Evolutionary conservation across 2,113 vertebrate genomes (phyloP).

Genomic region (Aramus guarauna): DNA sequence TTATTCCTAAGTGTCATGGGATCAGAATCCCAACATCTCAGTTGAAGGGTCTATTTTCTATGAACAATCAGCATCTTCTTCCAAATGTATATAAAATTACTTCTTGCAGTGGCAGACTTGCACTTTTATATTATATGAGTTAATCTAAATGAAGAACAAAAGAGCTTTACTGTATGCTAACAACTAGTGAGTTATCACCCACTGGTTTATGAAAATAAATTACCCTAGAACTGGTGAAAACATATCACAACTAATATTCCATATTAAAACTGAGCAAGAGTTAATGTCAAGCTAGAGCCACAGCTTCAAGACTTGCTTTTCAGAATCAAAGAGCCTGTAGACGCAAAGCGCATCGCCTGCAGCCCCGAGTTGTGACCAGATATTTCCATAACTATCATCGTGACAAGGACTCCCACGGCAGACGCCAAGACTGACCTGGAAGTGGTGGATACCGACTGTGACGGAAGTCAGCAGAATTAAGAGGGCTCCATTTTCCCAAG

Average conservation of each 20-base stretch:
- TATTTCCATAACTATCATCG: background rate
- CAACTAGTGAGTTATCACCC: background rate
- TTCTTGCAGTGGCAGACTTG: background rate
- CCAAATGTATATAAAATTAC: background rate
- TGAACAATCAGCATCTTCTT: background rate
- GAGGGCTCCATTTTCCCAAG: background rate
- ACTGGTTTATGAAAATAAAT: conserved; percentile 14
- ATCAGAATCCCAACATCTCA: conserved; percentile 42
- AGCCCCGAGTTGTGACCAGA: background rate
- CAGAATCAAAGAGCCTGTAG: background rate
- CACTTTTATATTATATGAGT: background rate
- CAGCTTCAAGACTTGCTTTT: background rate
- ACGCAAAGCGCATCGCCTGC: background rate
- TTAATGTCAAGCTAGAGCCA: background rate
- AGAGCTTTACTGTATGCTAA: background rate
- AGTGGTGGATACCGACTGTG: background rate
- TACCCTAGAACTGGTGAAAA: background rate
- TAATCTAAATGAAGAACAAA: conserved; percentile 11
- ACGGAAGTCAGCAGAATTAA: background rate
- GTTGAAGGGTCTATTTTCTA: background rate
- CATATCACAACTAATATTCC: background rate
- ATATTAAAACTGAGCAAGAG: background rate
- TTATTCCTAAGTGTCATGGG: conserved; percentile 4
- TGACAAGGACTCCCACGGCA: background rate
- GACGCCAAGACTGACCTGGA: background rate